Percentiles rank a stretch among this genome's conserved stretches.
Evolutionary conservation across 2,888 invertebrate species (phyloP).

Genomic region (Synanthedon myopaeformis): DNA sequence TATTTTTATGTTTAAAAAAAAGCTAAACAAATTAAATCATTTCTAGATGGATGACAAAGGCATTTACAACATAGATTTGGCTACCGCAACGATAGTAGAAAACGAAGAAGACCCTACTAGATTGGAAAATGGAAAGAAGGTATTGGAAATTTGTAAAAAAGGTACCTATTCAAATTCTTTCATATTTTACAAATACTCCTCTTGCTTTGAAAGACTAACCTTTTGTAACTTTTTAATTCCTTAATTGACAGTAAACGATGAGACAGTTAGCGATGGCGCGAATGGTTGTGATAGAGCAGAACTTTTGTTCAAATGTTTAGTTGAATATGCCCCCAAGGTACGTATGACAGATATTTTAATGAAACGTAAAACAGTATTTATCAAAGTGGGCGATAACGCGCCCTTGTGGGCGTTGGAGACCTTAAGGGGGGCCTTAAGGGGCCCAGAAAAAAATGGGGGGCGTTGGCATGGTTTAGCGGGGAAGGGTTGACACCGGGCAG

Average conservation of each 20-base stretch:
- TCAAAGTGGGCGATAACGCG: no score
- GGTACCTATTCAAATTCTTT: constrained; percentile 20
- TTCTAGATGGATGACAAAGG: constrained; percentile 49
- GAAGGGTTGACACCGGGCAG: no score
- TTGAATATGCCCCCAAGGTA: constrained; percentile 44
- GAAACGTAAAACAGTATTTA: no score
- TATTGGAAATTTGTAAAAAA: constrained; percentile 43
- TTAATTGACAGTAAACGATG: constrained; percentile 41
- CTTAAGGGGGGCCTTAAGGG: no score
- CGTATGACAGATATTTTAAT: neutral
- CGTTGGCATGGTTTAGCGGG: no score
- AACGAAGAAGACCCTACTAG: constrained; percentile 32
- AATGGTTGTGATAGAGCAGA: constrained; percentile 53
- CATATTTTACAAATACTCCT: neutral
- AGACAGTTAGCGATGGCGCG: constrained; percentile 33
- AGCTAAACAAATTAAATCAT: neutral
- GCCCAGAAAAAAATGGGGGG: no score
- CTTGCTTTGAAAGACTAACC: neutral
- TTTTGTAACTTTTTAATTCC: neutral
- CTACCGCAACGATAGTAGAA: constrained; percentile 28
- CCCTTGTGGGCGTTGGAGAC: no score
- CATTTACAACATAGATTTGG: constrained; percentile 34
- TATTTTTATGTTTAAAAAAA: neutral
- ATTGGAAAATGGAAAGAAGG: constrained; percentile 31
- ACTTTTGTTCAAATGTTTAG: constrained; percentile 38